Percentiles rank a stretch among this genome's conserved stretches.
These are phyloP conservation scores for Rhagonycha lutea DNA, from an alignment of 2,888 invertebrate species.

Conservation along the genomic window DNA sequence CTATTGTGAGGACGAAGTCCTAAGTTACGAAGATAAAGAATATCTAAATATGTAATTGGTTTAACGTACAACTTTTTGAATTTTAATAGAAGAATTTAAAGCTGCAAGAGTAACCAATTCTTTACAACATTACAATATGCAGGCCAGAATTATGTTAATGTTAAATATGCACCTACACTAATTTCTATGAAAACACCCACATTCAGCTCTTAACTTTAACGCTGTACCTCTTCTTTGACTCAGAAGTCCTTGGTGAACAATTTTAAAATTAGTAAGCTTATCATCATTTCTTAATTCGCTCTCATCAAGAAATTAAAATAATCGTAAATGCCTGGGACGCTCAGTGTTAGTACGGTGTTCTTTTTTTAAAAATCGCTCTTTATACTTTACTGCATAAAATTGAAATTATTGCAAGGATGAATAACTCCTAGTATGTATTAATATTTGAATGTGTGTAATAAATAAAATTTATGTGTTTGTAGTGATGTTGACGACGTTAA, in stretches of 20 bases:
- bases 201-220: not conserved
- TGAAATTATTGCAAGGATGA: conserved; percentile 9
- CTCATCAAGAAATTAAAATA: conserved; percentile 24
- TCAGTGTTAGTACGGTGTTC: conserved; percentile 5
- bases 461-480: conserved; percentile 2
- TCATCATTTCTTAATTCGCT: conserved; percentile 25
- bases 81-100: too few relatives aligned
- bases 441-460: conserved; percentile 6
- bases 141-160: not conserved
- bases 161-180: not conserved
- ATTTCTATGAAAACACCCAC: conserved; percentile 1
- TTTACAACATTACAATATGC: not conserved
- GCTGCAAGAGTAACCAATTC: not conserved
- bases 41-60: too few relatives aligned
- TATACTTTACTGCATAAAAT: not conserved
- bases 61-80: too few relatives aligned
- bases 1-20: too few relatives aligned
- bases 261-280: conserved; percentile 21
- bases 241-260: conserved; percentile 22
- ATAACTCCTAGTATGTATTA: conserved; percentile 28
- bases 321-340: not conserved
- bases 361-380: conserved; percentile 2
- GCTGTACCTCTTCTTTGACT: conserved; percentile 8
- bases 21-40: too few relatives aligned
- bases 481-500: conserved; percentile 23